Percentiles rank a stretch among this genome's conserved stretches.
phyloP scores from a whole-genome alignment of 37 sponge, comb jelly and placozoan genomes.

The Ephydatia muelleri region DNA sequence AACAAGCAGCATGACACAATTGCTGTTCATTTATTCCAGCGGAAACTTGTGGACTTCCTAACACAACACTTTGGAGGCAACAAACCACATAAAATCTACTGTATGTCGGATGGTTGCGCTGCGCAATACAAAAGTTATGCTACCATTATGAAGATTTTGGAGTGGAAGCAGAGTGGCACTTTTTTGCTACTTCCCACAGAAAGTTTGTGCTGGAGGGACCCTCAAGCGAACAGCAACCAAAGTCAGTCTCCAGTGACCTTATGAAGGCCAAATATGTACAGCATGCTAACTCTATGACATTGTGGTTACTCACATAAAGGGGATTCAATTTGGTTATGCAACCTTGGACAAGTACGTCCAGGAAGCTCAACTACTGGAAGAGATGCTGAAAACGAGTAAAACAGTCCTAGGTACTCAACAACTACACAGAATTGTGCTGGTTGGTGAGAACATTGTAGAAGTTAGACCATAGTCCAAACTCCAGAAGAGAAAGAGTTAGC shows the following conservation, averaged over 20 bases:
- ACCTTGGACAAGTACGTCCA: conserved; percentile 1
- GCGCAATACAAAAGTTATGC: conserved; percentile 56
- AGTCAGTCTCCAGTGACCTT: conserved; percentile 43
- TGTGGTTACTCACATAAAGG: conserved; percentile 10
- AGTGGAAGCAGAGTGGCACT: conserved; percentile 57
- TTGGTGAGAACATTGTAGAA: not conserved
- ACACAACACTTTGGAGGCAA: conserved; percentile 6
- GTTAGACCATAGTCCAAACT: conserved; percentile 1
- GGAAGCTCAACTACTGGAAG: conserved; percentile 1
- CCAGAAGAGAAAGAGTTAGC: not conserved
- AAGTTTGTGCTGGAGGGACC: conserved; percentile 65
- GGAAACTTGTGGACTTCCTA: conserved; percentile 27
- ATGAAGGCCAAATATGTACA: conserved; percentile 54
- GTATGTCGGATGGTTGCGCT: conserved; percentile 63
- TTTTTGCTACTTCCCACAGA: conserved; percentile 61
- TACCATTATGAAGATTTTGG: conserved; percentile 58
- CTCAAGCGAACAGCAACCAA: conserved; percentile 54
- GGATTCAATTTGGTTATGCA: not conserved
- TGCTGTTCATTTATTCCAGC: conserved; percentile 55
- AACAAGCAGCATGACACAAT: conserved; percentile 47
- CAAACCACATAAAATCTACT: conserved; percentile 53
- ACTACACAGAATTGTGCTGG: not conserved
- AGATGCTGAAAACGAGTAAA: not conserved
- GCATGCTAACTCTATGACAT: conserved; percentile 45
- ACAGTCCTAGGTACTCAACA: not conserved